Evolutionary conservation across 2,888 invertebrate species (phyloP).

Genomic region (Cataglyphis rosenhaueri): DNA sequence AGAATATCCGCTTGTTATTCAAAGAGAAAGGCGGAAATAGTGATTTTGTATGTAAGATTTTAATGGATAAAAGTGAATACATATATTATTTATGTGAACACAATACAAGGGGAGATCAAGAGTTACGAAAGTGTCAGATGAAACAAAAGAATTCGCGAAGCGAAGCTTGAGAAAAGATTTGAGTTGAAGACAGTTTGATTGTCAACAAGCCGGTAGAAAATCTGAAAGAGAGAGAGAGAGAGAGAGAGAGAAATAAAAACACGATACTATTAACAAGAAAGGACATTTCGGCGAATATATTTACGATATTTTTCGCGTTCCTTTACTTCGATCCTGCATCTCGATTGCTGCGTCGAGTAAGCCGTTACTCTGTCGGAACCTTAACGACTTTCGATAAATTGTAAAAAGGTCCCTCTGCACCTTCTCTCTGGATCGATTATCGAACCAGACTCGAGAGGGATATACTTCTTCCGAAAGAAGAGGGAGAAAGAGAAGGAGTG

Average conservation of each 20-base stretch:
- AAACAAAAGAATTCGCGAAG: neutral
- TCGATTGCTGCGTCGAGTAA: slow-evolving; percentile 22
- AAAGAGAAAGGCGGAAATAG: slow-evolving; percentile 39
- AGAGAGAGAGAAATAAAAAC: neutral
- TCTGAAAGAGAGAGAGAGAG: neutral
- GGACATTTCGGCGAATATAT: neutral
- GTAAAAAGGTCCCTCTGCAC: slow-evolving; percentile 59
- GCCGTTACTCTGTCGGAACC: slow-evolving; percentile 36
- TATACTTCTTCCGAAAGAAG: slow-evolving; percentile 27
- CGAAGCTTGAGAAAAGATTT: neutral
- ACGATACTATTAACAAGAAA: slow-evolving; percentile 12
- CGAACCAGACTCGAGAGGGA: slow-evolving; percentile 35
- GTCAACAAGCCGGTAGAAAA: neutral
- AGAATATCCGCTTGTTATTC: slow-evolving; percentile 12
- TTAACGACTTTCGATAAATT: slow-evolving; percentile 64
- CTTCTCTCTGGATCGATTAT: slow-evolving; percentile 70
- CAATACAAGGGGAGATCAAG: slow-evolving; percentile 16
- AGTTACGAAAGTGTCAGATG: neutral
- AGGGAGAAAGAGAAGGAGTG: slow-evolving; percentile 38
- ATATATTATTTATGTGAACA: neutral
- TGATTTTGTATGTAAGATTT: neutral
- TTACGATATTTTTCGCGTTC: slow-evolving; percentile 29
- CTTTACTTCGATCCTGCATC: neutral
- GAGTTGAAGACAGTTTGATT: neutral
- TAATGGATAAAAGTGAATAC: slow-evolving; percentile 10